These are phyloP conservation scores for Pedetes capensis DNA, from an alignment of 2,113 vertebrate species.

Conservation along the genomic window DNA sequence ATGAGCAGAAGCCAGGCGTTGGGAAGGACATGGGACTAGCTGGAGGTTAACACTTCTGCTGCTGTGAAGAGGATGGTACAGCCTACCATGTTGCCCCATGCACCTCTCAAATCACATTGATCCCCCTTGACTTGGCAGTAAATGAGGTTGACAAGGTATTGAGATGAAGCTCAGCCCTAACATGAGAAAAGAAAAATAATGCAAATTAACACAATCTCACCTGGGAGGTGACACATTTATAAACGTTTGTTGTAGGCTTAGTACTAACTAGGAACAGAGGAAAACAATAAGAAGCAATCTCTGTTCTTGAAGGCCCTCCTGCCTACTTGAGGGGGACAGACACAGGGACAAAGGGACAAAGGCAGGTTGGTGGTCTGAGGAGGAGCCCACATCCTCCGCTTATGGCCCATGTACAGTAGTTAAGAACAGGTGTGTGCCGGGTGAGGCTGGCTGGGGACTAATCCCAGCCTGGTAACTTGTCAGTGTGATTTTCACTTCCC, in stretches of 20 bases:
- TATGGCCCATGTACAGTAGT: rapidly evolving
- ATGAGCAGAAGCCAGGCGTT: not conserved
- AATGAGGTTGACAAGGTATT: not conserved
- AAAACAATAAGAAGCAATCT: not conserved
- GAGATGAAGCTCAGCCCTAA: not conserved
- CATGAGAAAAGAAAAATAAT: not conserved
- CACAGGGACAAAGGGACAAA: not conserved
- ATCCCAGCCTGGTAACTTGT: not conserved
- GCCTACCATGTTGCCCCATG: not conserved
- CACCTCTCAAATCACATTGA: not conserved
- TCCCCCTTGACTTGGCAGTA: not conserved
- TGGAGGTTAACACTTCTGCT: not conserved
- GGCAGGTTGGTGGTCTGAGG: not conserved
- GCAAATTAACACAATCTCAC: not conserved
- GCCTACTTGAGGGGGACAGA: not conserved
- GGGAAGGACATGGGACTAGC: not conserved
- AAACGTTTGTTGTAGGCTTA: not conserved
- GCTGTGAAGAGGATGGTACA: not conserved
- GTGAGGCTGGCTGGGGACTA: not conserved
- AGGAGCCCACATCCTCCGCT: not conserved
- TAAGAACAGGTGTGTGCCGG: rapidly evolving
- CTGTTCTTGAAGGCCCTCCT: not conserved
- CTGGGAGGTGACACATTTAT: not conserved
- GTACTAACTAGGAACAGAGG: not conserved
- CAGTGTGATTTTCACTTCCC: not conserved